Percentiles rank a stretch among this genome's conserved stretches.
Evolutionary conservation across 2,888 invertebrate species (phyloP).

Genomic region (Glyphotaelius pellucidus): DNA sequence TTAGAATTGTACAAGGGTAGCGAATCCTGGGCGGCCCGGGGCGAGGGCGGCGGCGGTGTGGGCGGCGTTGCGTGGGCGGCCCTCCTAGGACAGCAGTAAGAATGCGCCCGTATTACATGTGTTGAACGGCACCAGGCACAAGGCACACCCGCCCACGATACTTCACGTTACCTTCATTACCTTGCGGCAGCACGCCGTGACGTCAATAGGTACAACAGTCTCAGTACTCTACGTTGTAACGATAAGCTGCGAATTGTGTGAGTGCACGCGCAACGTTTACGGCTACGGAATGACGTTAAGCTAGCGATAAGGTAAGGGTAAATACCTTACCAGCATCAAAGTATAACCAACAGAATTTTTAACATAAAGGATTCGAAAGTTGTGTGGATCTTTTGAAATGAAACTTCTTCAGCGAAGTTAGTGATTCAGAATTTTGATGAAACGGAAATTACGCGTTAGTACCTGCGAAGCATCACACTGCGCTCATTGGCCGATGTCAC

Average conservation of each 20-base stretch:
- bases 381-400: too few relatives aligned
- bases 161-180: background rate
- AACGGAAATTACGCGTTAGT: too few relatives aligned
- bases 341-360: background rate
- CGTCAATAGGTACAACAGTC: background rate
- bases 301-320: background rate
- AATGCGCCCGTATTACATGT: background rate
- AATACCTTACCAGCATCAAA: background rate
- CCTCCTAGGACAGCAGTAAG: slow-evolving; percentile 10
- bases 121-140: background rate
- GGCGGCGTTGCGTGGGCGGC: slow-evolving; percentile 25
- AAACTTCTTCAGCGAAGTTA: too few relatives aligned
- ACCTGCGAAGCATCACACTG: too few relatives aligned
- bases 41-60: slow-evolving; percentile 40
- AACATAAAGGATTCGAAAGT: too few relatives aligned
- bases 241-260: background rate
- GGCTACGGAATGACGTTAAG: background rate
- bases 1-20: slow-evolving; percentile 36
- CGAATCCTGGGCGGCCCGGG: slow-evolving; percentile 33
- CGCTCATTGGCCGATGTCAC: too few relatives aligned
- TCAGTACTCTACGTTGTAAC: background rate
- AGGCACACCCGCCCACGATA: background rate
- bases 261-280: background rate
- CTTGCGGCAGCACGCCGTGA: background rate
- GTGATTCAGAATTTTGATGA: too few relatives aligned